These are phyloP conservation scores for Mus musculus DNA, from an alignment of 2,113 vertebrate genomes.

Conservation along the genomic window GRCm39 chrX:14718001-14718500, in stretches of 20 bases:
- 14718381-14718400: background rate
- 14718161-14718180: background rate
- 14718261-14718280: background rate
- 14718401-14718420: background rate
- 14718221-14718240: background rate
- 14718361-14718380: background rate
- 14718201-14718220: background rate
- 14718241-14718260: background rate
- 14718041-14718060: background rate
- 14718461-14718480: background rate
- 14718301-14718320: background rate
- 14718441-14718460: background rate
- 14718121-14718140: background rate
- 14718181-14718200: background rate
- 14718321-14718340: background rate
- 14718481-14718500: background rate
- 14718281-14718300: background rate
- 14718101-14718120: background rate
- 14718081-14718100: background rate
- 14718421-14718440: background rate
- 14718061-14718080: background rate
- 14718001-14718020: background rate
- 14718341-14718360: background rate
- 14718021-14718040: background rate
- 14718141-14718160: background rate